phyloP scores from a whole-genome alignment of 2,797 vertebrate genomes.

The Cottoperca gobio region DNA sequence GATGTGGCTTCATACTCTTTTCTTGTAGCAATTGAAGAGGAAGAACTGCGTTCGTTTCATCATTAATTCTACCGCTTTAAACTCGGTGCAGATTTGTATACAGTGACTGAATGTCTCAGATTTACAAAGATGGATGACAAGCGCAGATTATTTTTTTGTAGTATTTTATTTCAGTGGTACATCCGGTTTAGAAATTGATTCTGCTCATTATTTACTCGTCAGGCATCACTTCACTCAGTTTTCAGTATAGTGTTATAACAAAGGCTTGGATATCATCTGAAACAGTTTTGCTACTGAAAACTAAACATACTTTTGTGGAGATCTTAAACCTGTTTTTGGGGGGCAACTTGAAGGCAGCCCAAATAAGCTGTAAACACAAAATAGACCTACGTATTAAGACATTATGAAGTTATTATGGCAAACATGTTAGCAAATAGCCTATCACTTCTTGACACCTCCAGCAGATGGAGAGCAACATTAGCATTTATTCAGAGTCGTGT shows the following conservation, averaged over 20 bases:
- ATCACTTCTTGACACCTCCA: neutral
- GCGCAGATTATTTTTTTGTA: neutral
- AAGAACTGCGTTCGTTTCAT: neutral
- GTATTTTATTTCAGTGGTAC: slow-evolving; percentile 1
- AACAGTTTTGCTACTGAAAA: neutral
- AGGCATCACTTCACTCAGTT: neutral
- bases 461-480: neutral
- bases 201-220: too few species aligned
- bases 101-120: neutral
- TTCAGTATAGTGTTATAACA: neutral
- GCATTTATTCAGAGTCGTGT: neutral
- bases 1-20: slow-evolving; percentile 60
- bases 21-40: slow-evolving; percentile 60
- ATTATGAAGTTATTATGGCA: neutral
- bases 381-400: neutral
- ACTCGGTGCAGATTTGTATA: neutral
- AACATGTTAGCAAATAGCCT: neutral
- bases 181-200: neutral
- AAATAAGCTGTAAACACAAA: neutral
- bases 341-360: neutral
- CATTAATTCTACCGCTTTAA: neutral
- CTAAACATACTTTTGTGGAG: neutral
- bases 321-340: neutral
- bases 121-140: neutral
- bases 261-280: neutral